A percentile compares a stretch with the other conserved stretches of the same genome.
Evolutionary conservation across 2,888 invertebrate species (phyloP).

Genomic region (Ormyrus thymus): DNA sequence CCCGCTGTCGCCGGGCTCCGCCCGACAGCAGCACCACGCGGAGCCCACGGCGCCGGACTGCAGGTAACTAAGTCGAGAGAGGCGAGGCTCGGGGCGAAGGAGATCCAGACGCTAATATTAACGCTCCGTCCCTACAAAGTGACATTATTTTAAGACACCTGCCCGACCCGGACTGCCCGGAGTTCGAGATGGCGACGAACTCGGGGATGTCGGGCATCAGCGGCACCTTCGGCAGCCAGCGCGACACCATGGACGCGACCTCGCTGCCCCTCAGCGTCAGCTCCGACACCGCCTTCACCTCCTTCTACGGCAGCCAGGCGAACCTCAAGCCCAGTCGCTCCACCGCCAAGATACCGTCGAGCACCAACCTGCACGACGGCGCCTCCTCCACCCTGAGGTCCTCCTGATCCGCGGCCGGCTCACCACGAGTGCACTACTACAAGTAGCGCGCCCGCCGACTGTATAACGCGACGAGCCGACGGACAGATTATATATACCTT

Average conservation of each 20-base stretch:
- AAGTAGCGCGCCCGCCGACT: too few species aligned
- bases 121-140: conserved; percentile 58
- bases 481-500: too few species aligned
- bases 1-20: conserved; percentile 75
- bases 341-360: conserved; percentile 60
- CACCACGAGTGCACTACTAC: background rate
- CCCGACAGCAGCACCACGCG: conserved; percentile 67
- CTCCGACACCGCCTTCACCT: conserved; percentile 77
- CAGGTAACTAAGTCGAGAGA: conserved; percentile 61
- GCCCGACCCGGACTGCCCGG: conserved; percentile 70
- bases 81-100: too few species aligned
- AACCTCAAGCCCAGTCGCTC: conserved; percentile 65
- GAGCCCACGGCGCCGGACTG: conserved; percentile 72
- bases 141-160: conserved; percentile 71
- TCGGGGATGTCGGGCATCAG: conserved; percentile 70
- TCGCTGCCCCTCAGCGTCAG: conserved; percentile 76
- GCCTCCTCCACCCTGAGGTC: conserved; percentile 56
- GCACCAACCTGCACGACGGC: conserved; percentile 52
- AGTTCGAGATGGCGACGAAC: conserved; percentile 71
- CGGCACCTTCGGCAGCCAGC: conserved; percentile 73
- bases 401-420: conserved; percentile 54
- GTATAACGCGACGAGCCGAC: too few species aligned
- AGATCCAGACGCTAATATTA: too few species aligned
- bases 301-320: conserved; percentile 77
- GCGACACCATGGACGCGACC: conserved; percentile 72